Evolutionary conservation across 2,888 invertebrate genomes (phyloP).

Genomic region (Pantelozetes paolii): DNA sequence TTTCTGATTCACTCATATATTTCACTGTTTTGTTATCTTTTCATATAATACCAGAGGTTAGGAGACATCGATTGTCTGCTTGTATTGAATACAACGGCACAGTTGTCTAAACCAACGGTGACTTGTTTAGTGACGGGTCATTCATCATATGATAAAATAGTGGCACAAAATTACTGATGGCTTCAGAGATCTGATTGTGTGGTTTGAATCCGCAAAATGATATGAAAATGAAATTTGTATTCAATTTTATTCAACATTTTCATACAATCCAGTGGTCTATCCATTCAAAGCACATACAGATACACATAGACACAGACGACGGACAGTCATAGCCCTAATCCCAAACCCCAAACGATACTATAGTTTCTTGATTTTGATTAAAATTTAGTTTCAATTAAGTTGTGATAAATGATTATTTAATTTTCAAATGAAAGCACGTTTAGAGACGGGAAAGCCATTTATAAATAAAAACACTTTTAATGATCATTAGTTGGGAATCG

Average conservation of each 20-base stretch:
- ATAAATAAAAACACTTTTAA: not conserved
- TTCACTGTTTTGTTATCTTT: not conserved
- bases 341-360: not conserved
- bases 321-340: not conserved
- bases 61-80: not conserved
- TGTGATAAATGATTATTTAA: not conserved
- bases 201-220: slow-evolving; percentile 5
- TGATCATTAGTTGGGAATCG: not conserved
- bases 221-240: not conserved
- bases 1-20: not conserved
- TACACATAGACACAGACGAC: too few relatives aligned
- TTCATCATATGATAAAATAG: slow-evolving; percentile 23
- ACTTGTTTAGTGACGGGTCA: slow-evolving; percentile 31
- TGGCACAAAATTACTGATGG: slow-evolving; percentile 5
- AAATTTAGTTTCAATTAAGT: not conserved
- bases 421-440: slow-evolving; percentile 3
- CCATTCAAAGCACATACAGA: not conserved
- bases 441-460: not conserved
- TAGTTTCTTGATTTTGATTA: slow-evolving; percentile 1
- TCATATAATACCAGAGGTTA: not conserved
- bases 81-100: not conserved
- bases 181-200: not conserved
- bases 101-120: not conserved
- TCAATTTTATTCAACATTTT: not conserved
- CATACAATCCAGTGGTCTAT: not conserved